These are phyloP conservation scores for Heteromyza rotundicornis DNA, from an alignment of 2,888 invertebrate species.

Conservation along the genomic window DNA sequence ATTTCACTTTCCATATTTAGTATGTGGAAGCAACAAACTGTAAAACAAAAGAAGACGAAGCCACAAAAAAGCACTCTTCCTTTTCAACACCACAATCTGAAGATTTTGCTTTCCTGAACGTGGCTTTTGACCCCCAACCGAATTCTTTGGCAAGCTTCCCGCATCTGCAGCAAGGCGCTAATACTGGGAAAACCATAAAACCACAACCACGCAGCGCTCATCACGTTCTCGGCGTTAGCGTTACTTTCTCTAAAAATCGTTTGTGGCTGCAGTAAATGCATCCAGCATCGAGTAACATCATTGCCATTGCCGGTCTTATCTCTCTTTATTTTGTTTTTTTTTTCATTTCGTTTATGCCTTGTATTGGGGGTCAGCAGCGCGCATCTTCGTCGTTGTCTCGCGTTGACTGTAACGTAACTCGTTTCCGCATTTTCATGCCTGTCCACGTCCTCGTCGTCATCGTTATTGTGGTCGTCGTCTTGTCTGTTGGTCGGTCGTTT, in stretches of 20 bases:
- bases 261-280: background rate
- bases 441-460: background rate
- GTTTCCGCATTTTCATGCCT: background rate
- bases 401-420: background rate
- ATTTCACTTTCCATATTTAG: constrained; percentile 30
- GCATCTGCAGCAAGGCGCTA: background rate
- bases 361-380: background rate
- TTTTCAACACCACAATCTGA: constrained; percentile 5
- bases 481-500: too few relatives aligned
- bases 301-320: background rate
- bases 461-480: too few relatives aligned
- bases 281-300: background rate
- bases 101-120: background rate
- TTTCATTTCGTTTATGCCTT: background rate
- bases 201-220: background rate
- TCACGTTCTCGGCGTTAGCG: constrained; percentile 18
- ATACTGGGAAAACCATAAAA: background rate
- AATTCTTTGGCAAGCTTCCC: background rate
- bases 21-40: background rate
- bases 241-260: constrained; percentile 25
- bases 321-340: constrained; percentile 1
- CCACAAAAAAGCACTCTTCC: constrained; percentile 16
- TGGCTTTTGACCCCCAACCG: constrained; percentile 7
- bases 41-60: constrained; percentile 1
- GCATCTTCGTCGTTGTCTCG: background rate